These are phyloP conservation scores for Macrotis lagotis DNA, from an alignment of 2,113 vertebrate species.

Conservation along the genomic window DNA sequence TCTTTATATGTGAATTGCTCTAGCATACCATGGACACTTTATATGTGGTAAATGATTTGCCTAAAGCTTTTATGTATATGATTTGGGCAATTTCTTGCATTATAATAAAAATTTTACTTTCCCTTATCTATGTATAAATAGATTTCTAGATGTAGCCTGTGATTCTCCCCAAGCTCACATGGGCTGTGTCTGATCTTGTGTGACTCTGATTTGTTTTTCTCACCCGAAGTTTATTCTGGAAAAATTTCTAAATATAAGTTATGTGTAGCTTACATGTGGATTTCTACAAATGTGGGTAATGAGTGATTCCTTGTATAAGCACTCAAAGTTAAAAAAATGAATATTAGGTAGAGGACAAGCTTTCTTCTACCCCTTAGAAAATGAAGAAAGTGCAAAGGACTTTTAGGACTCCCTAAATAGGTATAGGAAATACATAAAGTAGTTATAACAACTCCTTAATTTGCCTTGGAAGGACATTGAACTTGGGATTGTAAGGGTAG, in stretches of 20 bases:
- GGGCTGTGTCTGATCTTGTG: background rate
- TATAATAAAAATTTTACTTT: constrained; percentile 34
- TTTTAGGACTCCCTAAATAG: background rate
- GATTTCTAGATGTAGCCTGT: background rate
- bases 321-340: background rate
- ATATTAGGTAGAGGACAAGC: background rate
- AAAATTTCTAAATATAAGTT: background rate
- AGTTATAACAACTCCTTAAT: background rate
- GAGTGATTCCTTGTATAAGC: background rate
- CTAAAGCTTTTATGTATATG: constrained; percentile 40
- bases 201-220: background rate
- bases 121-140: constrained; percentile 16
- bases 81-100: constrained; percentile 4
- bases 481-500: background rate
- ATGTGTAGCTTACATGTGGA: background rate
- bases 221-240: background rate
- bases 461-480: background rate
- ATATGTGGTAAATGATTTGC: constrained; percentile 23
- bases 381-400: background rate
- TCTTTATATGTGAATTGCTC: constrained; percentile 7
- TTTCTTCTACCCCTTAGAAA: background rate
- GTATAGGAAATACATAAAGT: background rate
- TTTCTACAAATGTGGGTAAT: background rate
- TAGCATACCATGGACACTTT: constrained; percentile 3
- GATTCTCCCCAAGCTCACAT: background rate